A percentile compares a stretch with the other conserved stretches of the same genome.
phyloP scores from a whole-genome alignment of 2,113 vertebrate genomes.

The Notothenia coriiceps region DNA sequence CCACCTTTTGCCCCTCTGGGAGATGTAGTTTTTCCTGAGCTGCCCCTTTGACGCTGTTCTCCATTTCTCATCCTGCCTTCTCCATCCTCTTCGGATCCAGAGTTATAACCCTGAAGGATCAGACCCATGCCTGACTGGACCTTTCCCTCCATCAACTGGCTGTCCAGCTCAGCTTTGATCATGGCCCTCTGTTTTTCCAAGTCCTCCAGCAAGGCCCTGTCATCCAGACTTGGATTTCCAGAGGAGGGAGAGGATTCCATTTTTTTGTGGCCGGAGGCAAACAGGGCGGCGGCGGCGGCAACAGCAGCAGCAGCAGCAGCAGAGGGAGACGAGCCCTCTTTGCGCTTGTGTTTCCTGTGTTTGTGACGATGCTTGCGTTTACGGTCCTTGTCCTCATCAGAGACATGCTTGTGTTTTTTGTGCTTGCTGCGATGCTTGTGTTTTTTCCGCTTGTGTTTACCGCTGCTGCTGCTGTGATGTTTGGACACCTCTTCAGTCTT shows the following conservation, averaged over 20 bases:
- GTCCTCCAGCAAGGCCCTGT: slow-evolving; percentile 95
- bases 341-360: slow-evolving; percentile 97
- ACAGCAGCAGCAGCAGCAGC: slow-evolving; percentile 5
- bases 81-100: slow-evolving; percentile 96
- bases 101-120: slow-evolving; percentile 98
- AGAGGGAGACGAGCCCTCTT: slow-evolving; percentile 80
- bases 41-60: slow-evolving; percentile 82
- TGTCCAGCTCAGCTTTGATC: slow-evolving; percentile 99
- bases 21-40: slow-evolving; percentile 82
- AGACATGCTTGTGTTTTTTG: slow-evolving; percentile 97
- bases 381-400: slow-evolving; percentile 94
- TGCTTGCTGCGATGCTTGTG: slow-evolving; percentile 99
- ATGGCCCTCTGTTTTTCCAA: slow-evolving; percentile 98
- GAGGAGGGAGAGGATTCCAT: slow-evolving; percentile 89
- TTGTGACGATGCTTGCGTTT: slow-evolving; percentile 97
- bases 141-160: slow-evolving; percentile 98
- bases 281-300: slow-evolving; percentile 42
- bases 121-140: slow-evolving; percentile 99
- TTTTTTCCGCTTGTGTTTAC: slow-evolving; percentile 99
- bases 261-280: slow-evolving; percentile 80
- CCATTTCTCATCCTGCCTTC: slow-evolving; percentile 94
- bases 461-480: slow-evolving; percentile 83
- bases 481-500: slow-evolving; percentile 89
- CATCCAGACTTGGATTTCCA: slow-evolving; percentile 95
- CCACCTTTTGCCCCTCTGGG: slow-evolving; percentile 76